Evolutionary conservation across 2,888 invertebrate genomes (phyloP).

Genomic region (Caenorhabditis sp.): DNA sequence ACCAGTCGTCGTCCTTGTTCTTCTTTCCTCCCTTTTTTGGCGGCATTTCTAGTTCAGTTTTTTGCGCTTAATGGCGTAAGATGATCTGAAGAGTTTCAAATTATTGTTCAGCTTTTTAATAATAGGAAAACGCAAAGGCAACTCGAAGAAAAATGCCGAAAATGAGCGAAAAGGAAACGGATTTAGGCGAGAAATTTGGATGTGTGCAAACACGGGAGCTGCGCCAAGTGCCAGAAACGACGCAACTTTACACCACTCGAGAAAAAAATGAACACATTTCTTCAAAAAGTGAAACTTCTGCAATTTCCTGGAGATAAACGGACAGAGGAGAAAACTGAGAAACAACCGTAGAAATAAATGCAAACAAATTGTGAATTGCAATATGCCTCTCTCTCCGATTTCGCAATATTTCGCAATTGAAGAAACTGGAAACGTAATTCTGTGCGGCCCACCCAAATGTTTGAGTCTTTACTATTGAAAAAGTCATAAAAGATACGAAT

Average conservation of each 20-base stretch:
- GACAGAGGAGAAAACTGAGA: too few relatives aligned
- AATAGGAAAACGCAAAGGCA: neutral
- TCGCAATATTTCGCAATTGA: too few relatives aligned
- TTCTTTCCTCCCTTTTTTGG: slow-evolving; percentile 76
- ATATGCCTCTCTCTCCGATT: too few relatives aligned
- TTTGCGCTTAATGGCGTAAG: slow-evolving; percentile 34
- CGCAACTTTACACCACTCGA: slow-evolving; percentile 3
- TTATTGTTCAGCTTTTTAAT: neutral
- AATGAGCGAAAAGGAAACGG: slow-evolving; percentile 1
- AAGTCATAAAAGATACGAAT: too few relatives aligned
- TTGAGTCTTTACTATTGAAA: too few relatives aligned
- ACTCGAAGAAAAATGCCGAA: slow-evolving; percentile 6
- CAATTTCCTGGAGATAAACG: too few relatives aligned
- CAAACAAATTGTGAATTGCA: neutral
- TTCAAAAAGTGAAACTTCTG: too few relatives aligned
- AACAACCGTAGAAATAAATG: neutral
- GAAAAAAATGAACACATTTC: too few relatives aligned
- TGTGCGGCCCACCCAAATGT: too few relatives aligned
- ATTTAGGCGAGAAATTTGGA: slow-evolving; percentile 30
- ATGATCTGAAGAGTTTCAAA: slow-evolving; percentile 2
- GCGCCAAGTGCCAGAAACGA: neutral
- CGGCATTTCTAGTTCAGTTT: slow-evolving; percentile 70
- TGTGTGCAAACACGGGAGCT: slow-evolving; percentile 33
- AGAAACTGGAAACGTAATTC: too few relatives aligned
- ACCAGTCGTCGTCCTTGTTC: slow-evolving; percentile 78